Base-by-base conservation (phyloP, 2,113 vertebrate genomes). In the Henicopernis longicauda region DNA sequence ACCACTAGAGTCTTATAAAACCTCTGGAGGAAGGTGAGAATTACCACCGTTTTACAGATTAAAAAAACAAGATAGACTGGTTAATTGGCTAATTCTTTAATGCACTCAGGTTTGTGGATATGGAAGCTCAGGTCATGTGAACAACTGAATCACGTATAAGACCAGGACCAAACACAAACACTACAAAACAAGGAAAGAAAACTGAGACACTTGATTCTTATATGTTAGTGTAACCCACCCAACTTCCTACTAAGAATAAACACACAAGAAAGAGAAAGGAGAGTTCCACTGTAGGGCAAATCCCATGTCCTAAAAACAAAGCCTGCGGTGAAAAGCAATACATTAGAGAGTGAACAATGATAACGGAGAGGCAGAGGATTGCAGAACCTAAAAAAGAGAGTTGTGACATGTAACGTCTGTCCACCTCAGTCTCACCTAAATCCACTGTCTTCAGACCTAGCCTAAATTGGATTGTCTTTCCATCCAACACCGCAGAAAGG, bases 401-500 rank as follows among this genome's bases (percentile, higher is more conserved):
- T 15, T 76, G 32, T 67, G 71, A 86, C 19, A 58, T 27, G 7
- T 25, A 80, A 61, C 3, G 8, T 13, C 13, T 47, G 34, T 59
- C 22, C 47, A 62, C 9, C 13, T 94, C 21, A 15, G 44, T 82
- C 98, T 97, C 98, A 99, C 99, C 97, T 96, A 98, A 97, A 38
- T 89, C 97, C 62, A 90, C 59, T 0, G 74, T 92, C 95, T 96
- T 99, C 89, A 95, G 97, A 26, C 99, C 99, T 21, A 99, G 98
- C 82, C 99, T 98, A 96, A 99, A 99, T 59, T 90, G 96, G 54
- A 99, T 83, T 23, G 25, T 86, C 93, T 98, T 99, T 95, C 98
- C 98, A 45, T 72, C 90, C 27, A 99, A 97, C 70, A 98, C 23
- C 1, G 66, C 23, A 17, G 98, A 98, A 85, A 99, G 98, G 77